Base-by-base conservation (phyloP, 2,113 vertebrate genomes). In the Mesembrinibis cayennensis region DNA sequence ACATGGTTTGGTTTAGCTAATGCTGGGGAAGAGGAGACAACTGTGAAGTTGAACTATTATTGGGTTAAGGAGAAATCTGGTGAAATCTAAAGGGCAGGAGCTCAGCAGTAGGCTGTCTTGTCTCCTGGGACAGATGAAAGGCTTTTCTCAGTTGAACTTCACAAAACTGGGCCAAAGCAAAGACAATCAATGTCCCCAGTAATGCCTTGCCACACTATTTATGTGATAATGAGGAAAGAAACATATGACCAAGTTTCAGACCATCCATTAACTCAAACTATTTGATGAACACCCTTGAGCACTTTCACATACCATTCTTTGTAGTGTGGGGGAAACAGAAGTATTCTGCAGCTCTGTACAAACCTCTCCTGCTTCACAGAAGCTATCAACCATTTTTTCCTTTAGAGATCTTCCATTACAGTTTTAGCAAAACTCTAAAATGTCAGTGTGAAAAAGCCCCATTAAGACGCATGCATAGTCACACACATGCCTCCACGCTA, bases 351-450 rank as follows among this genome's bases (percentile, higher is more conserved):
- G 76, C 44, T 79, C 72, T 59, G 29, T 36, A 61, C 16, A 90
- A 81, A 63, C 15, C 52, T 50, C 40, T 56, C 56, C 84, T 82
- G 69, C 87, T 92, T 93, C 58, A 70, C 77, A 90, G 50, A 89
- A 90, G 67, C 50, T 80, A 63, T 25, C 40, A 94, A 62, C 18
- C 65, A 18, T 18, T 62, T 80, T 76, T 89, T 78, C 26, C 40
- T 52, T 97, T 79, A 95, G 87, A 62, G 50, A 62, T 55, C 30
- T 79, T 91, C 65, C 65, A 49, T 79, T 77, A 91, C 47, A 82
- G 58, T 63, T 89, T 90, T 85, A 96, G 80, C 70, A 87, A 74
- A 93, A 92, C 62, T 67, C 56, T 87, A 89, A 95, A 86, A 91
- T 42, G 56, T 49, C 42, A 90, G 27, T 67, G 62, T 45, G 72